Evolutionary conservation across 2,888 invertebrate species (phyloP), one percentile per base, ranked within the genome.

Genomic region (Scelioninae gen. 1): DNA sequence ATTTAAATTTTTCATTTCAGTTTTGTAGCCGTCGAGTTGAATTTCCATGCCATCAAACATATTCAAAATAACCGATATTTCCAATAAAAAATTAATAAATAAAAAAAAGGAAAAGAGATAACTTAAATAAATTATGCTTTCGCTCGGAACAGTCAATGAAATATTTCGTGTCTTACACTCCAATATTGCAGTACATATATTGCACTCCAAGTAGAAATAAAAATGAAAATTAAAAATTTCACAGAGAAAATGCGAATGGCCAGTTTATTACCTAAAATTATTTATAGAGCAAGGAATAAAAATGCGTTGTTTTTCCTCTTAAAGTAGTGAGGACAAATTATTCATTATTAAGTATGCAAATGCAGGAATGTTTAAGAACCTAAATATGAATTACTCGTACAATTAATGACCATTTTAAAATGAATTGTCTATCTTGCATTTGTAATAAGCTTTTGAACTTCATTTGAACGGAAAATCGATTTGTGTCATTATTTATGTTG

Each of bases 401-500:
- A 8, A 32, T 23, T 53, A 75, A 75, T 40, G 58, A 31, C 53
- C 65, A 63, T 75, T 75, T 65, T 65, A 58, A 65, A 66, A 60
- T 60, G 60, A 76, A 60, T 13, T 53, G 60, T 53, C 66, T 68
- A 56, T 74, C 34, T 15, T 74, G 55, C 34, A 47, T 56, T 53
- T 56, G 65, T 56, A 32, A 76, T 45, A 60, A 40, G 76, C 60
- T 76, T 76, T 66, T 60, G 55, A n/a, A 15, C 47, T 51, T 60
- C 45, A 34, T 68, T 68, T 77, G 53, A 53, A 62, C 34, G 60
- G 76, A 77, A 77, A 60, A 62, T 77, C 45, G 60, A 68, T 62
- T 40, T 62, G 23, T 45, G 32, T 45, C 63, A 63, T 74, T 74
- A 74, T 63, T 77, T 62, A 62, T 68, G 60, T 68, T 62, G 53